Percentiles rank a stretch among this genome's conserved stretches.
phyloP scores from a whole-genome alignment of 2,113 vertebrate species.

The Zosterops pallidus region DNA sequence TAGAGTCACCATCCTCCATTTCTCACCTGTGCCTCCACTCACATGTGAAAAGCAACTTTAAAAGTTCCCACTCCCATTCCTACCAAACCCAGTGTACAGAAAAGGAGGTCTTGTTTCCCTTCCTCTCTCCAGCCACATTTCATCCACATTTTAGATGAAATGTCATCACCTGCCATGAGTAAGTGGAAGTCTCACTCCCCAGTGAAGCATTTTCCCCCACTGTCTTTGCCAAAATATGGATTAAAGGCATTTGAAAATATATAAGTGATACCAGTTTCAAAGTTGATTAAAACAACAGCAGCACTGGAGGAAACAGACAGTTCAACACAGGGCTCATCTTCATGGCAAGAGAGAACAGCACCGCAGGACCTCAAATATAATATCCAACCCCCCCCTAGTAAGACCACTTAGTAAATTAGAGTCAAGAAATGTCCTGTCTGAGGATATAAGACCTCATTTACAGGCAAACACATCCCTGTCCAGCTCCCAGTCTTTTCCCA shows the following conservation, averaged over 20 bases:
- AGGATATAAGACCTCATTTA: background rate
- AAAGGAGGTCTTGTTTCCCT: background rate
- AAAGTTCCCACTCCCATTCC: background rate
- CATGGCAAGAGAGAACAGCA: background rate
- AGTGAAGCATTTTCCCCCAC: background rate
- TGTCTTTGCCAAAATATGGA: background rate
- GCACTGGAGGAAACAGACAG: background rate
- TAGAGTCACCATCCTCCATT: background rate
- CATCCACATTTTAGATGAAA: background rate
- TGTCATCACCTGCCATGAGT: background rate
- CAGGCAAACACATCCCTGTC: background rate
- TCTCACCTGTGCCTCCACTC: background rate
- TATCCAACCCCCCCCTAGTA: background rate
- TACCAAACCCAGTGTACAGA: background rate
- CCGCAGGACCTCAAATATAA: background rate
- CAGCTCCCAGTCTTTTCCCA: background rate
- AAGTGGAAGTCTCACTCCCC: background rate
- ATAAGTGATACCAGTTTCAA: background rate
- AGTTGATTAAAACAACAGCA: background rate
- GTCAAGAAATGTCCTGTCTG: background rate
- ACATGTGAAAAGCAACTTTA: background rate
- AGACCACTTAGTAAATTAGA: background rate
- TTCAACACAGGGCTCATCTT: background rate
- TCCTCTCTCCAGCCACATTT: background rate
- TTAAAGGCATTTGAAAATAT: background rate